Base-by-base conservation (phyloP, 1,140 invertebrate species). In the Panagrolaimus sp. region DNA sequence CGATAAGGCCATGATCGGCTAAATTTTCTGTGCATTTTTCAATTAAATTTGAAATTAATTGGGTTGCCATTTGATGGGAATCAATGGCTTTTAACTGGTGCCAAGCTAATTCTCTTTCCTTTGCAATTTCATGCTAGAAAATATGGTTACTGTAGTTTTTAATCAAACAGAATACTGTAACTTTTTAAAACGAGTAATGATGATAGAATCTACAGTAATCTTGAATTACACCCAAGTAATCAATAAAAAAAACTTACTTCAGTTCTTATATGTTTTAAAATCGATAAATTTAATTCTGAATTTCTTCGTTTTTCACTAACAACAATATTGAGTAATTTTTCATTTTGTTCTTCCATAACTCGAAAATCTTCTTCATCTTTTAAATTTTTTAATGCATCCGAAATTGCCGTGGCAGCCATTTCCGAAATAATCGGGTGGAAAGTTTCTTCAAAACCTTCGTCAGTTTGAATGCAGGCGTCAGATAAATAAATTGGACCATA, bases 341-440 rank as follows among this genome's bases (percentile, higher is more conserved):
- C 26, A n/a, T 65, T 67, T 43, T 73, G 55, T 24, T 71, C 17
- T 43, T 72, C 43, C 52, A 73, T 48, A n/a, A n/a, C 15, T 62
- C 55, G 15, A 26, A 73, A 45, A 9, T 73, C 24, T 9, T 75
- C 71, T 47, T 73, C 71, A 47, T 73, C 71, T 15, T 28, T 26
- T 24, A 74, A 21, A 64, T 43, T 74, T 21, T 48, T 26, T 15
- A 65, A 12, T 15, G 62, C 71, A 74, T 73, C 71, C n/a, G 28
- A 28, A 4, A 74, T 70, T 15, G 71, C 71, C 12, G 64, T 72
- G 24, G 6, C 46, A 17, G 74, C 71, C 62, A 73, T 73, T 67
- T 73, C 71, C 10, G 21, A 24, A 15, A 73, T 63, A 14, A 73
- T 43, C 15, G 71, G 71, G 12, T 64, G 67, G 26, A 73, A 73